These are phyloP conservation scores for Sympetrum striolatum DNA, from an alignment of 2,888 invertebrate species.

Conservation along the genomic window DNA sequence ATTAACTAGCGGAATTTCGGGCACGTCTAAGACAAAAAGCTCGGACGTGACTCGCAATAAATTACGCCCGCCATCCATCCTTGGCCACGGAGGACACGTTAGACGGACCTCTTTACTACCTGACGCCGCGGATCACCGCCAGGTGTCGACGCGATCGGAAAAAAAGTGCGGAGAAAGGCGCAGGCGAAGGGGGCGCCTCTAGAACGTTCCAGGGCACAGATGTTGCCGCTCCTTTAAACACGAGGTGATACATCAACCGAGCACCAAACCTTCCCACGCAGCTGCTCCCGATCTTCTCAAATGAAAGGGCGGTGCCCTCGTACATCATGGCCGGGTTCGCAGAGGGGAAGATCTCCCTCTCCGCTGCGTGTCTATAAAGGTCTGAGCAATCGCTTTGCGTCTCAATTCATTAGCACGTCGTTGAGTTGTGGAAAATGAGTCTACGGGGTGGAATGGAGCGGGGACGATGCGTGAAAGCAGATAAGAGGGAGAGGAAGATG, in stretches of 20 bases:
- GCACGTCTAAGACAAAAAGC: no score
- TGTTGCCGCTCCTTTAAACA: slow-evolving; percentile 41
- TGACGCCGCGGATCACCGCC: no score
- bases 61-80: no score
- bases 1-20: no score
- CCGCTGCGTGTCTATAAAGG: slow-evolving; percentile 10
- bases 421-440: slow-evolving; percentile 32
- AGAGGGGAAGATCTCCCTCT: background rate
- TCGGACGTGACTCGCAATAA: no score
- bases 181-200: no score
- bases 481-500: background rate
- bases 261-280: slow-evolving; percentile 37
- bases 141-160: no score
- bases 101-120: no score
- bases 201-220: background rate
- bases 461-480: background rate
- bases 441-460: background rate
- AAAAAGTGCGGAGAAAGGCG: no score
- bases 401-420: slow-evolving; percentile 41
- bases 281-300: slow-evolving; percentile 27
- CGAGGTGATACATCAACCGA: slow-evolving; percentile 35
- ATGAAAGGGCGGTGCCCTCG: slow-evolving; percentile 38
- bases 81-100: no score
- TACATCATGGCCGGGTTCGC: slow-evolving; percentile 8
- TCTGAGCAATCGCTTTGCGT: slow-evolving; percentile 27